Percentiles rank a stretch among this genome's conserved stretches.
Conservation (phyloP, 2,888 invertebrate species). For the Odontocerum albicorne region DNA sequence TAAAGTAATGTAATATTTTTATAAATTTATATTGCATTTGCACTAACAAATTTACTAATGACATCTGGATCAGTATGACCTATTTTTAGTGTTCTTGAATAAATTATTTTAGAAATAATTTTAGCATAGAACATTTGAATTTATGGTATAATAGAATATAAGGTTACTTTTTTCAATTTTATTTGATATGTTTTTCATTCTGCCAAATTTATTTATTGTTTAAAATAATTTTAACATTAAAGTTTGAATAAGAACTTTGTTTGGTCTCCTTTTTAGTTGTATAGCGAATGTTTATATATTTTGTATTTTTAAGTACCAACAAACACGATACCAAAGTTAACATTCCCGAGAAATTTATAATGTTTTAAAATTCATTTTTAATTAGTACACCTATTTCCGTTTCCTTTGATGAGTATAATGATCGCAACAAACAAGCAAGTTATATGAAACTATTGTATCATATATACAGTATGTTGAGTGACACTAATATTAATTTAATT, state of each 20-base stretch:
- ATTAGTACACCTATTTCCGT: too few relatives aligned
- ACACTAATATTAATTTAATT: slow-evolving; percentile 34
- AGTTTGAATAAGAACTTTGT: slow-evolving; percentile 15
- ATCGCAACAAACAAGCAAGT: too few relatives aligned
- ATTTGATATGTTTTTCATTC: slow-evolving; percentile 14
- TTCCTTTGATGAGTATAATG: too few relatives aligned
- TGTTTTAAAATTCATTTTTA: too few relatives aligned
- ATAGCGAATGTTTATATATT: slow-evolving; percentile 24
- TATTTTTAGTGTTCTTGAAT: slow-evolving; percentile 1
- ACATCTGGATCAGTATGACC: slow-evolving; percentile 10
- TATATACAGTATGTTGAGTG: too few relatives aligned
- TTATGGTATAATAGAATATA: background rate
- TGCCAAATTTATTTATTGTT: slow-evolving; percentile 37
- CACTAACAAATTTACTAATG: slow-evolving; percentile 11
- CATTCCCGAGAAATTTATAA: slow-evolving; percentile 57
- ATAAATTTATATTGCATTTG: slow-evolving; percentile 19
- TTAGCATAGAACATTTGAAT: background rate
- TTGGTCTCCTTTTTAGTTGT: slow-evolving; percentile 9
- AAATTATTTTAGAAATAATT: background rate
- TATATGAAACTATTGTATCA: too few relatives aligned
- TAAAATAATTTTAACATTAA: slow-evolving; percentile 12
- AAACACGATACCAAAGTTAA: slow-evolving; percentile 67
- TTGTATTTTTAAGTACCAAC: slow-evolving; percentile 33
- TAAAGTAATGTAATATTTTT: slow-evolving; percentile 21
- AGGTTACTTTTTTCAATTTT: slow-evolving; percentile 13